phyloP scores from a whole-genome alignment of 1,140 invertebrate species.

The Aphis craccivora region DNA sequence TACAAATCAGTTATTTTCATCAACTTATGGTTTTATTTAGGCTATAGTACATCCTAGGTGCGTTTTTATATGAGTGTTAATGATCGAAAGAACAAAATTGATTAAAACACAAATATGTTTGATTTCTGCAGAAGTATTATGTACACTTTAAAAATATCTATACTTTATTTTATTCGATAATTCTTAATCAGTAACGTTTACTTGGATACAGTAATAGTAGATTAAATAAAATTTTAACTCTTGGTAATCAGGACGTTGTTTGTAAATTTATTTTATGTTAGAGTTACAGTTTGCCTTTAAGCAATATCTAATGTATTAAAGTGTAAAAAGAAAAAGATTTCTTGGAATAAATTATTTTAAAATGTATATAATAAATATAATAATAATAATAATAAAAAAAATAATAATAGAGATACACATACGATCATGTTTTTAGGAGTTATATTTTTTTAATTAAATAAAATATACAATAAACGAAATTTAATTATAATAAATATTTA shows the following conservation, averaged over 20 bases:
- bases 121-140: background rate
- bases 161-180: background rate
- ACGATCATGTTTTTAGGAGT: background rate
- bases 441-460: background rate
- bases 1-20: background rate
- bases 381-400: background rate
- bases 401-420: background rate
- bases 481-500: conserved; percentile 3
- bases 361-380: background rate
- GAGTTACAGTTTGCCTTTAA: background rate
- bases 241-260: background rate
- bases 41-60: no score
- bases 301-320: conserved; percentile 4
- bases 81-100: no score
- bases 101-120: no score
- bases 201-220: background rate
- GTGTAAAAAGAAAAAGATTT: background rate
- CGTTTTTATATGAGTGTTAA: background rate
- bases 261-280: background rate
- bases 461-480: background rate
- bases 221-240: background rate
- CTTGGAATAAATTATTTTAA: background rate
- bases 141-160: background rate
- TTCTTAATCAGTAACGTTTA: background rate
- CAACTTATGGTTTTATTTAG: no score